Evolutionary conservation across 2,888 invertebrate genomes (phyloP), one percentile per base, ranked within the genome.

Genomic region (Aspidapion aeneum): DNA sequence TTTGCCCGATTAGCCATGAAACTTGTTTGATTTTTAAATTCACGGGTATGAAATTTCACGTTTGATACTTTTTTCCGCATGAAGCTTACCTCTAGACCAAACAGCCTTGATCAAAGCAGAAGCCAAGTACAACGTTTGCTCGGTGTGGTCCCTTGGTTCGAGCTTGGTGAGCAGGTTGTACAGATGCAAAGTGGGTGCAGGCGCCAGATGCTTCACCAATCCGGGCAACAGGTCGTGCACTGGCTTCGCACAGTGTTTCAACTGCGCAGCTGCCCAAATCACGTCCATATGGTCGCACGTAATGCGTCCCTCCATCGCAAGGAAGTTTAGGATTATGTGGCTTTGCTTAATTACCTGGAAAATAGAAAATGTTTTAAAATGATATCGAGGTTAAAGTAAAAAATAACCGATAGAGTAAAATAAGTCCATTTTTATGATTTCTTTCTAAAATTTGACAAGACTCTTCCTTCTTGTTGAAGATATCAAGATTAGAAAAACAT

Each of bases 161-260:
- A 96, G 81, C 70, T 90, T 88, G 69, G 93, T 92, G n/a, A 97
- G 82, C 63, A 96, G 81, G 66, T 90, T 89, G 74, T 96, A 94
- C 16, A 96, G 83, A 82, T 96, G 95, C 57, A 93, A 84, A 49
- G 96, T 94, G 0, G 95, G 94, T 49, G 90, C 90, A 0, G 93
- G 90, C 9, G 96, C 92, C 65, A 97, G 80, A 74, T 95, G 94
- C 74, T 96, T 92, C 1, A 96, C 95, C 68, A 96, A 84, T 0
- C 94, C 92, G 0, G 94, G 93, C 66, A 97, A 80, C 54, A 96
- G 83, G 79, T 97, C 97, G 76, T 94, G 92, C 66, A 96, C 95
- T 67, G 96, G 95, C 72, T 95, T 91, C 0, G 95, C 91, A 77
- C 96, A 97, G 78, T 97, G 96, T 78, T 97, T 97, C 58, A 96